Conservation (phyloP, 2,797 vertebrate species). For the Chiloscyllium punctatum region DNA sequence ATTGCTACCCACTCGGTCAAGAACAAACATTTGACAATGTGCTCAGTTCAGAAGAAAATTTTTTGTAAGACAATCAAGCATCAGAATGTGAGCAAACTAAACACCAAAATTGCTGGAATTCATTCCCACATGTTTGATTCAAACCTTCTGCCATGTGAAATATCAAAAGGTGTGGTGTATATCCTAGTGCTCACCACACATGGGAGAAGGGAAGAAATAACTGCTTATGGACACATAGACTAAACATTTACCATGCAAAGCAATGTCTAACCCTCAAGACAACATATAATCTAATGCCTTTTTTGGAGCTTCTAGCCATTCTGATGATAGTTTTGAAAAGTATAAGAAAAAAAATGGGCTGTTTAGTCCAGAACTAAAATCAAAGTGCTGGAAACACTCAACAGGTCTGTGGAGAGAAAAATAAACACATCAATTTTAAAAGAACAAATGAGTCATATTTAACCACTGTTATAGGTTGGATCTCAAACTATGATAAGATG, state of each 20-base stretch:
- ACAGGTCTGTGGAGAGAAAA: no score
- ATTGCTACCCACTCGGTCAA: background rate
- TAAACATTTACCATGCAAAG: background rate
- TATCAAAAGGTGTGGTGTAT: background rate
- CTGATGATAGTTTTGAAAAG: background rate
- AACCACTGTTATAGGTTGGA: no score
- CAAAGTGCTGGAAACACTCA: no score
- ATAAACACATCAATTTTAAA: no score
- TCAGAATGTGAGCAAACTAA: background rate
- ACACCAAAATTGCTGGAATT: background rate
- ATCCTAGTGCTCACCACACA: background rate
- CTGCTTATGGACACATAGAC: background rate
- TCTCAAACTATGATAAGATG: no score
- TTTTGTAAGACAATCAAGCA: background rate
- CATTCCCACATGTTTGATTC: background rate
- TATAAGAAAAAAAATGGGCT: background rate
- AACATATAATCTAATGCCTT: background rate
- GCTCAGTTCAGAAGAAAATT: background rate
- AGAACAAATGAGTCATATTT: no score
- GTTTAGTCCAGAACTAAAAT: no score
- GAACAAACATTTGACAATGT: background rate
- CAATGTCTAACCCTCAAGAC: background rate
- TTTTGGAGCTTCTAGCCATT: background rate
- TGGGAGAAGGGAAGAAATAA: background rate
- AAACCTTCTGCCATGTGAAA: background rate